These are phyloP conservation scores for Phoebastria nigripes DNA, from an alignment of 2,797 vertebrate species.

Conservation along the genomic window DNA sequence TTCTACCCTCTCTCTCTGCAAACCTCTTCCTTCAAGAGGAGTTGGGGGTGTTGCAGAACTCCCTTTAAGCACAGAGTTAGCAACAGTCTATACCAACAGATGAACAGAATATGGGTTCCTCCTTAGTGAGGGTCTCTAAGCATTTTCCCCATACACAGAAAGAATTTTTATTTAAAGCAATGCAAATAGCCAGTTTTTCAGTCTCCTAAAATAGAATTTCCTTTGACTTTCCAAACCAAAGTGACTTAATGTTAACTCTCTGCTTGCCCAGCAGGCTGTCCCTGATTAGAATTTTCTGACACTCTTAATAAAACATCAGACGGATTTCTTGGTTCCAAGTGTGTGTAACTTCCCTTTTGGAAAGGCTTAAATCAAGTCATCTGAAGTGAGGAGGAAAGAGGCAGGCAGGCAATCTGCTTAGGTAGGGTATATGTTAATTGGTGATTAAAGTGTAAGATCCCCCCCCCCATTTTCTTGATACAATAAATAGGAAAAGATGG, in stretches of 20 bases:
- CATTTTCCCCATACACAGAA: not conserved
- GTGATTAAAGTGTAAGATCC: not conserved
- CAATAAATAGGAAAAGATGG: not conserved
- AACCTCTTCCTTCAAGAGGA: not conserved
- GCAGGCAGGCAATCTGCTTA: not conserved
- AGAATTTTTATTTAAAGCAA: not conserved
- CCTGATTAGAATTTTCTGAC: not conserved
- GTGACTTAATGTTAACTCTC: not conserved
- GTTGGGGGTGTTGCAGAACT: not conserved
- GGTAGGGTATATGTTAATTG: not conserved
- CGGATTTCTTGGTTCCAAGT: not conserved
- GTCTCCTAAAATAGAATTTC: not conserved
- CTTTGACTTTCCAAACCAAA: not conserved
- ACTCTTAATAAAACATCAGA: not conserved
- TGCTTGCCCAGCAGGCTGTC: not conserved
- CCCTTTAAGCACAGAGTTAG: not conserved
- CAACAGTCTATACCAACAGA: not conserved
- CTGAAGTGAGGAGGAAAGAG: not conserved
- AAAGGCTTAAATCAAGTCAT: not conserved
- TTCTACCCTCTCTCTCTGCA: not conserved
- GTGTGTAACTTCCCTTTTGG: not conserved
- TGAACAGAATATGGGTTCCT: not conserved
- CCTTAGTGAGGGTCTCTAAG: not conserved
- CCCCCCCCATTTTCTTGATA: not conserved
- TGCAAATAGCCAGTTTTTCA: not conserved